phyloP scores from a whole-genome alignment of 2,888 invertebrate species.

The Dicyrtoma fusca region DNA sequence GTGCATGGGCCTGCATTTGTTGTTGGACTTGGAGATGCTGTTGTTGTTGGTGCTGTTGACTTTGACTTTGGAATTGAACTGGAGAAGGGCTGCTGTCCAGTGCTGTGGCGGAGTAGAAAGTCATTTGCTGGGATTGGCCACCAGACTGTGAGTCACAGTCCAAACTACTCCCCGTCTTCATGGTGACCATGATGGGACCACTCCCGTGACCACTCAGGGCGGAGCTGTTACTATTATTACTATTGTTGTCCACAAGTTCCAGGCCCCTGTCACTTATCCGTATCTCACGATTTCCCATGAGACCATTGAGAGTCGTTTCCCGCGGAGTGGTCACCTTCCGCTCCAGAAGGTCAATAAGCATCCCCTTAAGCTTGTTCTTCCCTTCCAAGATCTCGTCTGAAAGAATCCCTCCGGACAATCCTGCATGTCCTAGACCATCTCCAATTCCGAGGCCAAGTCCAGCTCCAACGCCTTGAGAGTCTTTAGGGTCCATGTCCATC shows the following conservation, averaged over 20 bases:
- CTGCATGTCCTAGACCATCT: background rate
- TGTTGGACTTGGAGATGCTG: no score
- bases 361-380: constrained; percentile 59
- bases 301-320: constrained; percentile 63
- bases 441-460: no score
- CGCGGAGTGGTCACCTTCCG: constrained; percentile 70
- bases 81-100: no score
- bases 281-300: constrained; percentile 64
- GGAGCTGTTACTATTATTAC: constrained; percentile 40
- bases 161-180: constrained; percentile 5
- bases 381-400: constrained; percentile 19
- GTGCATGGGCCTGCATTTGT: background rate
- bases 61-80: no score
- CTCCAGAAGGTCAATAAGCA: constrained; percentile 81
- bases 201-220: background rate
- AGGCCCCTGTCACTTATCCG: constrained; percentile 66
- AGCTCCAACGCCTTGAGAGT: background rate
- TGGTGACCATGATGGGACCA: background rate
- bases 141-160: constrained; percentile 26
- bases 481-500: constrained; percentile 30
- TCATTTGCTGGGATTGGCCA: constrained; percentile 34
- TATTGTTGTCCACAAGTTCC: constrained; percentile 64
- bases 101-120: constrained; percentile 39
- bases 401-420: no score
- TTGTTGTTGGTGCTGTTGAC: no score